phyloP scores from a whole-genome alignment of 2,113 vertebrate genomes.

The Malaclemys terrapin region DNA sequence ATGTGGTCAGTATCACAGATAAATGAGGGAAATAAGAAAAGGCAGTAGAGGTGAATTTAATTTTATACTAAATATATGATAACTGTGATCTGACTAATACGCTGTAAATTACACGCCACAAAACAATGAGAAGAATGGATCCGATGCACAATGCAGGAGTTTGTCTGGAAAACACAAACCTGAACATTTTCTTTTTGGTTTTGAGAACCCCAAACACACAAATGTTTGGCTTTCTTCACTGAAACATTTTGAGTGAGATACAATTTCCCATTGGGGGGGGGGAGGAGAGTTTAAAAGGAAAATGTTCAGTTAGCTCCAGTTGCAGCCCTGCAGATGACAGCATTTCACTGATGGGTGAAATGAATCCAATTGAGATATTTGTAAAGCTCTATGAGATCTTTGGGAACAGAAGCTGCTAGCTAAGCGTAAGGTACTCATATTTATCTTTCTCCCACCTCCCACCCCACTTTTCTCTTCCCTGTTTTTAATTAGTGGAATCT shows the following conservation, averaged over 20 bases:
- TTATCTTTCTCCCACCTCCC: slow-evolving; percentile 35
- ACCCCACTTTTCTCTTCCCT: background rate
- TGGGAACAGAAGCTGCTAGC: slow-evolving; percentile 14
- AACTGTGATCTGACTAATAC: slow-evolving; percentile 62
- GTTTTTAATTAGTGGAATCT: background rate
- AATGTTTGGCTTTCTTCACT: background rate
- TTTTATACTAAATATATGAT: slow-evolving; percentile 69
- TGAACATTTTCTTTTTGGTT: slow-evolving; percentile 3
- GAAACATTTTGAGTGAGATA: background rate
- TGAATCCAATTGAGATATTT: background rate
- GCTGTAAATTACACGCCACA: slow-evolving; percentile 69
- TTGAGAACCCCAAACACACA: background rate
- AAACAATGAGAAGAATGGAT: slow-evolving; percentile 61
- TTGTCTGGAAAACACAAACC: slow-evolving; percentile 56
- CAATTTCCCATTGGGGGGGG: slow-evolving; percentile 24
- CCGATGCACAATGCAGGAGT: slow-evolving; percentile 67
- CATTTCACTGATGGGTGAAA: slow-evolving; percentile 30
- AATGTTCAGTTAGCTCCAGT: slow-evolving; percentile 53
- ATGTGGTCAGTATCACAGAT: slow-evolving; percentile 48
- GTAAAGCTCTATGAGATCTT: slow-evolving; percentile 21
- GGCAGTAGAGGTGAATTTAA: slow-evolving; percentile 60
- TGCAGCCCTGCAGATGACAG: slow-evolving; percentile 54
- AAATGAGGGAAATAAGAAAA: slow-evolving; percentile 34
- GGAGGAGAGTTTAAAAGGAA: slow-evolving; percentile 24
- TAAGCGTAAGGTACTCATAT: slow-evolving; percentile 9